Conservation (phyloP, 1,140 invertebrate genomes). For the Drosophila pandora region DNA sequence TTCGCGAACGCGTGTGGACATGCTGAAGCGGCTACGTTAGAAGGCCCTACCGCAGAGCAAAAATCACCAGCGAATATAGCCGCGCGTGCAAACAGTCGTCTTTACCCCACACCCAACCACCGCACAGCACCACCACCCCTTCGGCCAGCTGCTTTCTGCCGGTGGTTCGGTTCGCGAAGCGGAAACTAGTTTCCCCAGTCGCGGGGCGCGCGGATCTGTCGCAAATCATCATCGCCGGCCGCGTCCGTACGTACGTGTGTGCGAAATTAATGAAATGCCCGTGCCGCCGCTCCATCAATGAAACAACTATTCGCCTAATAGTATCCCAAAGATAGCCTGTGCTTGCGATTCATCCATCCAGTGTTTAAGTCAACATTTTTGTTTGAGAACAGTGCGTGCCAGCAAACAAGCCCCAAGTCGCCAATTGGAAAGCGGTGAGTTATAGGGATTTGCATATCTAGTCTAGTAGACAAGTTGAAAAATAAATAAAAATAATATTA, state of each 20-base stretch:
- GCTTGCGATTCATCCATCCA: constrained; percentile 7
- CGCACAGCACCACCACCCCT: neutral
- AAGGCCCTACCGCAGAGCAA: constrained; percentile 3
- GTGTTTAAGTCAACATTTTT: constrained; percentile 27
- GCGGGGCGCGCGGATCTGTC: constrained; percentile 38
- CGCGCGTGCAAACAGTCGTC: constrained; percentile 39
- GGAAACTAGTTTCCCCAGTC: constrained; percentile 42
- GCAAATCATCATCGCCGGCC: constrained; percentile 9
- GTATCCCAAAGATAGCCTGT: constrained; percentile 25
- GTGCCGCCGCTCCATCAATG: constrained; percentile 56
- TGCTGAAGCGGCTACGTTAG: constrained; percentile 45
- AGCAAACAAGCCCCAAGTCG: constrained; percentile 5
- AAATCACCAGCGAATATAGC: constrained; percentile 16
- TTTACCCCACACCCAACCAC: constrained; percentile 4
- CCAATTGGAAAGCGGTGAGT: constrained; percentile 24
- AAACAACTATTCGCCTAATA: constrained; percentile 27
- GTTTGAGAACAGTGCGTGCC: constrained; percentile 26
- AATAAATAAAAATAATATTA: neutral
- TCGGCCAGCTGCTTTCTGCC: constrained; percentile 1
- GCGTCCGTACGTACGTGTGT: constrained; percentile 49
- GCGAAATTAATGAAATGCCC: constrained; percentile 56
- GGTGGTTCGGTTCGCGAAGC: constrained; percentile 16
- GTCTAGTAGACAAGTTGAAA: neutral
- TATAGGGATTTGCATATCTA: neutral
- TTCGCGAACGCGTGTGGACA: constrained; percentile 53